Percentiles rank a stretch among this genome's conserved stretches.
Evolutionary conservation across 2,113 vertebrate species (phyloP).

Genomic region (Actenoides lindsayi): DNA sequence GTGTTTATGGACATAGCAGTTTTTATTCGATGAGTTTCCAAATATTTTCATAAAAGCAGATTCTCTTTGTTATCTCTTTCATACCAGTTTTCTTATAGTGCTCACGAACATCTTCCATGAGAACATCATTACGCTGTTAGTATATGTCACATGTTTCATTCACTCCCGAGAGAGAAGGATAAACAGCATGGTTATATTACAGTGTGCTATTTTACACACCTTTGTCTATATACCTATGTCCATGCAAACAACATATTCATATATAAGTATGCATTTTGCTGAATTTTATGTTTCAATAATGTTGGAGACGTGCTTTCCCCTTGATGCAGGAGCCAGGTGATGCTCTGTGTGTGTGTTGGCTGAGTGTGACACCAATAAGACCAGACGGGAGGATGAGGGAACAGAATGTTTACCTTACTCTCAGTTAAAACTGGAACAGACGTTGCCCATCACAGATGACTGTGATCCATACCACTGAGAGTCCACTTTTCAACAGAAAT

Average conservation of each 20-base stretch:
- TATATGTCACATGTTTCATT: background rate
- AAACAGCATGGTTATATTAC: fast-evolving
- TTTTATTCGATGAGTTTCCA: background rate
- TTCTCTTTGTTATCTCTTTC: background rate
- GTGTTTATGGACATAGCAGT: background rate
- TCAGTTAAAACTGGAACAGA: background rate
- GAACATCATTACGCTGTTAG: background rate
- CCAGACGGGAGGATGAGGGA: background rate
- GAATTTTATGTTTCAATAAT: background rate
- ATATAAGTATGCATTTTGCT: background rate
- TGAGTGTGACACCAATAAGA: background rate
- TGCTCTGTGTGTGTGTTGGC: background rate
- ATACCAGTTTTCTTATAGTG: background rate
- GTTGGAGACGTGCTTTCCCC: background rate
- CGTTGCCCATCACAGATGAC: background rate
- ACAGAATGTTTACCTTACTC: background rate
- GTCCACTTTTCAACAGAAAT: background rate
- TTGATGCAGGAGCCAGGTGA: background rate
- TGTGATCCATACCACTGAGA: background rate
- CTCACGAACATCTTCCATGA: background rate
- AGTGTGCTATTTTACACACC: background rate
- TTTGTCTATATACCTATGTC: background rate
- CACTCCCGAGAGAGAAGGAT: background rate
- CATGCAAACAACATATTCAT: background rate
- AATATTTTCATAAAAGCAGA: background rate